Evolutionary conservation across 1,140 invertebrate genomes (phyloP).

Genomic region (Apolygus lucorum): DNA sequence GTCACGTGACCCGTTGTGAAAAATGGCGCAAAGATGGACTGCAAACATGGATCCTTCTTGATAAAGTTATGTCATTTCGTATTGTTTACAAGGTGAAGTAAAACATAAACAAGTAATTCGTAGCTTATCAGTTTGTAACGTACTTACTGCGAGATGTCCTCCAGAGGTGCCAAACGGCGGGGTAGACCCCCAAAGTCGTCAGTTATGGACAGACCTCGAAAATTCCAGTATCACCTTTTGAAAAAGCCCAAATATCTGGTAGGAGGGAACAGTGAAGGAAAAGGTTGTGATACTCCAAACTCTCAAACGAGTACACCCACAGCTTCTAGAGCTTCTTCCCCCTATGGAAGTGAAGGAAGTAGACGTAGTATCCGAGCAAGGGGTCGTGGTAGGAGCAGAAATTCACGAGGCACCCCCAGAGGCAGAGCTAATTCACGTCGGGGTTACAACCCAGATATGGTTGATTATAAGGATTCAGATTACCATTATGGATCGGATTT

Average conservation of each 20-base stretch:
- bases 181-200: conserved; percentile 82
- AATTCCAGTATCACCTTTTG: conserved; percentile 76
- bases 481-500: conserved; percentile 86
- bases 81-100: conserved; percentile 53
- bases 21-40: conserved; percentile 52
- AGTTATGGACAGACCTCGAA: conserved; percentile 68
- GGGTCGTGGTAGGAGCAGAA: conserved; percentile 34
- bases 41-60: conserved; percentile 47
- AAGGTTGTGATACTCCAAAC: conserved; percentile 52
- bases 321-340: conserved; percentile 62
- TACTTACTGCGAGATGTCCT: conserved; percentile 55
- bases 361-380: conserved; percentile 49
- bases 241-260: conserved; percentile 83
- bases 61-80: conserved; percentile 48
- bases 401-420: conserved; percentile 34
- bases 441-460: conserved; percentile 61
- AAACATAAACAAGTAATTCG: conserved; percentile 42
- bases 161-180: conserved; percentile 73
- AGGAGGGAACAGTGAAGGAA: conserved; percentile 49
- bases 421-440: conserved; percentile 43
- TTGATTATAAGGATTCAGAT: conserved; percentile 72
- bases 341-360: conserved; percentile 58
- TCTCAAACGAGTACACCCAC: conserved; percentile 64
- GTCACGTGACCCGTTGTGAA: conserved; percentile 49
- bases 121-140: conserved; percentile 39